A percentile compares a stretch with the other conserved stretches of the same genome.
These are phyloP conservation scores for Sarcophaga rosellei DNA, from an alignment of 2,888 invertebrate species.

Conservation along the genomic window DNA sequence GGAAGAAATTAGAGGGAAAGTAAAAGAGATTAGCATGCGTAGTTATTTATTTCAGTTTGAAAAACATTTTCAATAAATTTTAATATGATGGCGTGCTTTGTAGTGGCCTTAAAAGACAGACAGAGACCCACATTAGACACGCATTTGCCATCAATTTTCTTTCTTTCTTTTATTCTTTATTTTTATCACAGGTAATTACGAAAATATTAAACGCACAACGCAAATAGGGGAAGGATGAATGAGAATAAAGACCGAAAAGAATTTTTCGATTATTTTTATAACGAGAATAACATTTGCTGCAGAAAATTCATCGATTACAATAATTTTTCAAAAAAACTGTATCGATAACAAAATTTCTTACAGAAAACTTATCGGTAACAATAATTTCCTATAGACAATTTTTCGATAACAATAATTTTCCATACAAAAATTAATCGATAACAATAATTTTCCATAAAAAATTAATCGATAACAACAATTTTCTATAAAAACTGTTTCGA, in stretches of 20 bases:
- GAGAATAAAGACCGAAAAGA: not conserved
- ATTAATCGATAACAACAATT: too few relatives aligned
- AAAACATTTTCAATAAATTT: constrained; percentile 45
- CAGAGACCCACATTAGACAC: constrained; percentile 18
- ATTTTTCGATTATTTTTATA: not conserved
- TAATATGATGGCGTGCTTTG: not conserved
- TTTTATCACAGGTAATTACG: not conserved
- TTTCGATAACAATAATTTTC: too few relatives aligned
- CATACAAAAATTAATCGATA: too few relatives aligned
- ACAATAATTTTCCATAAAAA: too few relatives aligned
- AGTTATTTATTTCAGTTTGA: constrained; percentile 3
- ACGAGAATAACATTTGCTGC: too few relatives aligned
- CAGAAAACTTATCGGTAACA: not conserved
- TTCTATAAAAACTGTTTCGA: too few relatives aligned
- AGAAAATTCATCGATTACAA: too few relatives aligned
- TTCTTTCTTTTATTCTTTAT: not conserved
- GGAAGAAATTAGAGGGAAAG: not conserved
- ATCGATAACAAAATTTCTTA: not conserved
- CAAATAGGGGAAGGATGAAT: too few relatives aligned
- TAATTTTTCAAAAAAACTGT: too few relatives aligned
- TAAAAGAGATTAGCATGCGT: constrained; percentile 20
- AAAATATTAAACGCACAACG: not conserved
- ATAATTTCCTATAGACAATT: not conserved
- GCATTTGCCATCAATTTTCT: constrained; percentile 12
- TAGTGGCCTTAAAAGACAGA: not conserved